Evolutionary conservation across 2,113 vertebrate species (phyloP).

Genomic region (Sapajus apella): DNA sequence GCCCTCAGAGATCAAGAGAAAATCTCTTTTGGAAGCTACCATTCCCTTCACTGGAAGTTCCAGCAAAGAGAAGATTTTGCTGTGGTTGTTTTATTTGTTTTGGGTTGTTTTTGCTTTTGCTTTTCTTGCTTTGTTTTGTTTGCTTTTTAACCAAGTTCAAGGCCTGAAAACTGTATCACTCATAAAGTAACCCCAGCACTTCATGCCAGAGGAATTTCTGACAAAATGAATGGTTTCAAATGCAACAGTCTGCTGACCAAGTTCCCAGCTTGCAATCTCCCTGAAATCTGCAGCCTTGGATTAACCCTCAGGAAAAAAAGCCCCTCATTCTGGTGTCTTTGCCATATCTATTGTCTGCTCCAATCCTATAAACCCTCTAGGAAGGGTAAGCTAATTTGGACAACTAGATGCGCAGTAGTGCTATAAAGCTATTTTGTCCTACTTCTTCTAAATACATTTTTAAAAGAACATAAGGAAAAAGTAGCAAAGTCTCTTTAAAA

Average conservation of each 20-base stretch:
- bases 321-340: slow-evolving; percentile 21
- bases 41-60: slow-evolving; percentile 15
- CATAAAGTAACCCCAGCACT: slow-evolving; percentile 69
- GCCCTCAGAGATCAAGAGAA: slow-evolving; percentile 34
- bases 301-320: slow-evolving; percentile 37
- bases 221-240: slow-evolving; percentile 78
- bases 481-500: slow-evolving; percentile 62
- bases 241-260: slow-evolving; percentile 67
- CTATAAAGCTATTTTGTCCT: slow-evolving; percentile 43
- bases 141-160: slow-evolving; percentile 52
- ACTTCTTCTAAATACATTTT: slow-evolving; percentile 11
- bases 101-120: slow-evolving; percentile 4
- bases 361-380: not conserved
- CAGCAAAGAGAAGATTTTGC: slow-evolving; percentile 34
- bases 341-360: not conserved
- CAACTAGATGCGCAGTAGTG: slow-evolving; percentile 29
- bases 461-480: slow-evolving; percentile 48
- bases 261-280: slow-evolving; percentile 63
- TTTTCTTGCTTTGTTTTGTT: slow-evolving; percentile 24
- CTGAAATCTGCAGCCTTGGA: slow-evolving; percentile 67
- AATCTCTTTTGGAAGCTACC: slow-evolving; percentile 24
- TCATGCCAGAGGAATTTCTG: slow-evolving; percentile 77
- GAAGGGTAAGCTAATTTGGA: slow-evolving; percentile 37
- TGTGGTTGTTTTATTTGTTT: slow-evolving; percentile 58
- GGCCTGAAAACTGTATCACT: slow-evolving; percentile 69